phyloP scores from a whole-genome alignment of 2,888 invertebrate genomes.

The Caenorhabditis drosophilae region DNA sequence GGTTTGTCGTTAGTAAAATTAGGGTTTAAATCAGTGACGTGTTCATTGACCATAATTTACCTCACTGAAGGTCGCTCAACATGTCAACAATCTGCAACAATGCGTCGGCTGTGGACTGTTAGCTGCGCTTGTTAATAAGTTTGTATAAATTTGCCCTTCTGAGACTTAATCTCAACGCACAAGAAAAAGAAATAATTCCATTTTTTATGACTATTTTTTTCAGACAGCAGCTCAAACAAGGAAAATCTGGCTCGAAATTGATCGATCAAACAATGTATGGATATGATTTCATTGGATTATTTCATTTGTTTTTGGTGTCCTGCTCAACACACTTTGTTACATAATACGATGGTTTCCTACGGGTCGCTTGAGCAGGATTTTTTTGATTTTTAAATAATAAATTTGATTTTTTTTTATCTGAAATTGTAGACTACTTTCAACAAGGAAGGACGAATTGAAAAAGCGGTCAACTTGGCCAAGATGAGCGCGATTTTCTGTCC shows the following conservation, averaged over 20 bases:
- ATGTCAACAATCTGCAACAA: constrained; percentile 5
- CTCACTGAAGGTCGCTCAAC: constrained; percentile 25
- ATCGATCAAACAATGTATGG: too few relatives aligned
- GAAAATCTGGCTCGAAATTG: background rate
- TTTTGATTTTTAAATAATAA: background rate
- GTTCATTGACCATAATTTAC: constrained; percentile 3
- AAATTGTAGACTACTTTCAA: background rate
- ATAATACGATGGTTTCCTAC: too few relatives aligned
- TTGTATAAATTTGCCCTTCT: background rate
- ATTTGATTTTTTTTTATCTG: background rate
- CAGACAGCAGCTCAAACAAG: background rate
- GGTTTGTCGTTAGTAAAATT: background rate
- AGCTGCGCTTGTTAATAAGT: background rate
- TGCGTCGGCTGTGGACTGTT: background rate
- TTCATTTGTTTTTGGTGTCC: too few relatives aligned
- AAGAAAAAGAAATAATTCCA: too few relatives aligned
- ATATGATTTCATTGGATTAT: too few relatives aligned
- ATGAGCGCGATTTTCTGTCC: too few relatives aligned
- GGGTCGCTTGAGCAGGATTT: background rate
- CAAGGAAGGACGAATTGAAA: background rate
- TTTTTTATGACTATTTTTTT: background rate
- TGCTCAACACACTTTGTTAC: too few relatives aligned
- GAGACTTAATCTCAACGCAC: background rate
- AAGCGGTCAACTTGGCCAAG: too few relatives aligned
- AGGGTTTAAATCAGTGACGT: constrained; percentile 1